Evolutionary conservation across 2,888 invertebrate genomes (phyloP).

Genomic region (Phyllotreta cruciferae): DNA sequence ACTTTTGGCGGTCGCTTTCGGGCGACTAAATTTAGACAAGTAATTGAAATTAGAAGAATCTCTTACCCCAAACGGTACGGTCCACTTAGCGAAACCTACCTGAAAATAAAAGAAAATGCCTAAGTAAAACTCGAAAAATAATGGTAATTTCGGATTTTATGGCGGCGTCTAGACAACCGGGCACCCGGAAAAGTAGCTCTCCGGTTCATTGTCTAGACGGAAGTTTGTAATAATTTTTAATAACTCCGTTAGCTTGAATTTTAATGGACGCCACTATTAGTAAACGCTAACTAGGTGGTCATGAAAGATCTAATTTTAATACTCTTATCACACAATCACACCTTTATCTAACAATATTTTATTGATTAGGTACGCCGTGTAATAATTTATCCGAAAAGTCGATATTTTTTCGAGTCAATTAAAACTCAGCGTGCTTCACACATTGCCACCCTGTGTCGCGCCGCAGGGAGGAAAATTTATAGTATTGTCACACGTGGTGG

Average conservation of each 20-base stretch:
- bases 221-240: conserved; percentile 19
- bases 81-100: conserved; percentile 8
- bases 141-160: conserved; percentile 20
- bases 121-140: conserved; percentile 17
- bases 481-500: conserved; percentile 16
- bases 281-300: conserved; percentile 1
- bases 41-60: background rate
- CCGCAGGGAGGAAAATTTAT: conserved; percentile 8
- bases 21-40: no score
- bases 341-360: no score
- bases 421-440: conserved; percentile 8
- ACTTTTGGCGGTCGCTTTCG: no score
- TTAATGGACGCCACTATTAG: conserved; percentile 2
- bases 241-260: conserved; percentile 9
- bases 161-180: conserved; percentile 22
- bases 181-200: conserved; percentile 16
- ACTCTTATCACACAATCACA: no score
- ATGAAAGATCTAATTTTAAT: background rate
- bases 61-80: background rate
- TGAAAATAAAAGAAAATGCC: conserved; percentile 16
- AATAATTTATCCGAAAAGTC: background rate
- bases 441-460: conserved; percentile 7
- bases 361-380: no score
- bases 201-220: conserved; percentile 9
- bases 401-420: background rate